Base-by-base conservation (phyloP, 2,888 invertebrate species). In the Eulithis testata region DNA sequence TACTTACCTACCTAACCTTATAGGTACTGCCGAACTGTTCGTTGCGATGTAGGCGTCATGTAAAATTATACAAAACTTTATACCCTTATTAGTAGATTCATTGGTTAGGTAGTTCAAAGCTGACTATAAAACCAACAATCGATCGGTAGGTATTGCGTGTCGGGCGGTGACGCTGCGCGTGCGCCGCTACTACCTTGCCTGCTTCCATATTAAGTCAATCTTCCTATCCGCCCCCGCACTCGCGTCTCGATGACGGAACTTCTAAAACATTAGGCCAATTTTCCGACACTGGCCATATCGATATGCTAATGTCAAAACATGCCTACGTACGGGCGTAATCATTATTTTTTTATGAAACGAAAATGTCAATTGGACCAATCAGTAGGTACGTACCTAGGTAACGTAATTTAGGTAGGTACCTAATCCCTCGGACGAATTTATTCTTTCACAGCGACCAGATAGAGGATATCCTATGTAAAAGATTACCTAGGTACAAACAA, bases 141-240 rank as follows among this genome's bases (percentile, higher is more conserved):
- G 11, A 21, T 21, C 1, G 21, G 21, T 21, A 21, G 21, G 58
- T 27, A 40, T 40, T 37, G 53, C 37, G 12, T 59, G 49, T 83
- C 85, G 79, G 80, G 84, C 84, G 91, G 86, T 92, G 92, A 93
- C 91, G 91, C 78, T 81, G 78, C 76, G 70, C 74, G 81, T 78
- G 80, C 78, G 76, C 76, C 78, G 82, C 77, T 76, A 8, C 37
- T 40, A 11, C 40, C 40, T 40, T 40, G 63, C 77, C 58, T 77
- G 76, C 74, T 76, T 73, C 92, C 92, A 80, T 92, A 90, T 90
- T 21, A 91, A 80, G 91, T 81, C 79, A 76, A 83, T 85, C 88
- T 89, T 90, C 90, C 90, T 90, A 89, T 78, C 89, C 92, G 91
- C 93, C 92, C 91, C 92, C 92, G 87, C 92, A 78, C 70, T 62